These are phyloP conservation scores for Nyctalus aviator DNA, from an alignment of 2,797 vertebrate genomes.

Conservation along the genomic window DNA sequence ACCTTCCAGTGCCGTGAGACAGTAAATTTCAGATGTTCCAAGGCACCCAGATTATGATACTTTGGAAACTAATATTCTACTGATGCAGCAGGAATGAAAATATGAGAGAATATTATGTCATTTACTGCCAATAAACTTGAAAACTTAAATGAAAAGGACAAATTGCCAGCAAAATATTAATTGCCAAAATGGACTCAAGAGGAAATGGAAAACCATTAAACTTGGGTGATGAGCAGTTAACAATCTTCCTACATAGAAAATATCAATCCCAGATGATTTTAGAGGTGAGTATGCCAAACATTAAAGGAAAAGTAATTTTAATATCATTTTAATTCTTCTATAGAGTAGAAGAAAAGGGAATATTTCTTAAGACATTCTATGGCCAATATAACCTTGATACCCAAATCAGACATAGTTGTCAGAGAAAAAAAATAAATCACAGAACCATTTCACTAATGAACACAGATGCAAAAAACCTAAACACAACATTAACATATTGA, in stretches of 20 bases:
- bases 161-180: constrained; percentile 31
- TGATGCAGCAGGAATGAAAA: neutral
- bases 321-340: neutral
- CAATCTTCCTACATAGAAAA: constrained; percentile 1
- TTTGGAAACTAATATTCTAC: neutral
- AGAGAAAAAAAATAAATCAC: neutral
- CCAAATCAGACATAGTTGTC: neutral
- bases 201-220: neutral
- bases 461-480: neutral
- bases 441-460: neutral
- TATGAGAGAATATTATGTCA: neutral
- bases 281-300: neutral
- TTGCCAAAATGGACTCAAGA: neutral
- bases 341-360: neutral
- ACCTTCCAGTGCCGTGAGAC: neutral
- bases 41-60: neutral
- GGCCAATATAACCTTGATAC: neutral
- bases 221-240: neutral
- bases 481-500: neutral
- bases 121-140: neutral
- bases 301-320: constrained; percentile 8
- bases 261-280: constrained; percentile 27
- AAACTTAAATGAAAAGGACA: constrained; percentile 5
- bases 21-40: neutral
- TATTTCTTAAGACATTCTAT: neutral